Evolutionary conservation across 1,140 invertebrate genomes (phyloP).

Genomic region (Zophobas morio): DNA sequence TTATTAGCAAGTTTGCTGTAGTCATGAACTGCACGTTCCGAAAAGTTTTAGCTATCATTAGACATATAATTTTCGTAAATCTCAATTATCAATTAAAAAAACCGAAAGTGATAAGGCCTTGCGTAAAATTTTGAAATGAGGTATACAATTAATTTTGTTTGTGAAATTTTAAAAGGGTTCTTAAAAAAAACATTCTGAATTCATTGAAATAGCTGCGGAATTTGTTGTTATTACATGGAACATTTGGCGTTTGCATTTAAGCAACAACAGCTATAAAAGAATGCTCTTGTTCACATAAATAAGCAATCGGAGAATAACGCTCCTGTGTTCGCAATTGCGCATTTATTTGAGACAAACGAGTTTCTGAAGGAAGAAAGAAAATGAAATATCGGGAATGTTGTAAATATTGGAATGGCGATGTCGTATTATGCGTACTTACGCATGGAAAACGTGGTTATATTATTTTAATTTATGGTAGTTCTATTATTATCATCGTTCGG

Average conservation of each 20-base stretch:
- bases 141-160: conserved; percentile 9
- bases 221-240: conserved; percentile 27
- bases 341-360: conserved; percentile 26
- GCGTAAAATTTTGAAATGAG: background rate
- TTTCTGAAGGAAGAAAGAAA: conserved; percentile 3
- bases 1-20: no score
- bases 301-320: conserved; percentile 32
- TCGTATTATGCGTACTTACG: background rate
- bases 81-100: no score
- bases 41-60: no score
- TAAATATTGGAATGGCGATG: conserved; percentile 2
- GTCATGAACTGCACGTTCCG: no score
- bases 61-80: no score
- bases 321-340: conserved; percentile 34
- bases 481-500: no score
- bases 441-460: no score
- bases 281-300: conserved; percentile 31
- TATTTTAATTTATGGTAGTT: no score
- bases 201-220: background rate
- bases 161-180: background rate
- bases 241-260: conserved; percentile 36
- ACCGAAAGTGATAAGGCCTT: background rate
- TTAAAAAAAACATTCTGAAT: background rate
- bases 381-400: conserved; percentile 1
- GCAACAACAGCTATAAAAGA: conserved; percentile 23